Evolutionary conservation across 2,113 vertebrate genomes (phyloP).

Genomic region (Callaeas wilsoni): DNA sequence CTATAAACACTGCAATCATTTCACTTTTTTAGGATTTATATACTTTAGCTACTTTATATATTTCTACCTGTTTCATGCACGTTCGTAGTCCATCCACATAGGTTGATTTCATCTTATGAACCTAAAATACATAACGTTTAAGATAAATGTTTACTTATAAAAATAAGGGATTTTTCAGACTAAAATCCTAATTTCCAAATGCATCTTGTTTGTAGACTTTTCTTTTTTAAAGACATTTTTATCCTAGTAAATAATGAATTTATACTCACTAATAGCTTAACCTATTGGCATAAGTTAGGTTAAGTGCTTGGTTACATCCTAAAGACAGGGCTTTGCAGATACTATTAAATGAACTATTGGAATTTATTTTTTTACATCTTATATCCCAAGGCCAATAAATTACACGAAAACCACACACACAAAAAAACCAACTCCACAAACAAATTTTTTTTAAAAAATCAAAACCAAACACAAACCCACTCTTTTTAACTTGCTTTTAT

Average conservation of each 20-base stretch:
- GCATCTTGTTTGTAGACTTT: background rate
- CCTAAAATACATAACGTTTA: constrained; percentile 58
- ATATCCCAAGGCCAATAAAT: background rate
- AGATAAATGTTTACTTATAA: background rate
- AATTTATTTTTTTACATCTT: background rate
- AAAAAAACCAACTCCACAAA: background rate
- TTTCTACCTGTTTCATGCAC: constrained; percentile 79
- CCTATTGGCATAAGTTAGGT: background rate
- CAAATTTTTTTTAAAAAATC: background rate
- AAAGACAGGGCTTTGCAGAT: background rate
- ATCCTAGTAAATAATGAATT: background rate
- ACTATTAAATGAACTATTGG: background rate
- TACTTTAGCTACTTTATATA: background rate
- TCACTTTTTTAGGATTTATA: background rate
- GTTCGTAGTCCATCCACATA: constrained; percentile 85
- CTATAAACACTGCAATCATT: background rate
- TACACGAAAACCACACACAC: background rate
- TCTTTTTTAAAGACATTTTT: background rate
- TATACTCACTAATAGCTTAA: background rate
- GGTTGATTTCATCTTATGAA: constrained; percentile 90
- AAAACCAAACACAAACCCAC: background rate
- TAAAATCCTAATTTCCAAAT: background rate
- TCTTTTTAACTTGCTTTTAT: background rate
- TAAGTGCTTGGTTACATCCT: background rate
- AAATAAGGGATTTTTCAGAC: background rate